These are phyloP conservation scores for Bibio marci DNA, from an alignment of 2,888 invertebrate genomes.

Conservation along the genomic window DNA sequence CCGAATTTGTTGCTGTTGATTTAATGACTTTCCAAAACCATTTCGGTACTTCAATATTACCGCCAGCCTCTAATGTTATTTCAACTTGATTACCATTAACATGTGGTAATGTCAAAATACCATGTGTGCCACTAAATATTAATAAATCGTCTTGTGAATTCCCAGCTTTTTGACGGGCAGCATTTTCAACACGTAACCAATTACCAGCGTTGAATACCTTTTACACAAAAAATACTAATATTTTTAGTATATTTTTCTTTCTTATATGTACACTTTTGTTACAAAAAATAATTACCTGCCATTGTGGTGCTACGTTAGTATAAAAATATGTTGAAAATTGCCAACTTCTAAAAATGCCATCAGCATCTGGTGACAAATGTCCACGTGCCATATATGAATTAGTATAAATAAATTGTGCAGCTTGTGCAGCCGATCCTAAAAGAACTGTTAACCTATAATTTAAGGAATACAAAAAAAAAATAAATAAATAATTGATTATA, in stretches of 20 bases:
- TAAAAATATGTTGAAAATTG: conserved; percentile 32
- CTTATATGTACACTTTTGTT: neutral
- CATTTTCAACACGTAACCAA: conserved; percentile 29
- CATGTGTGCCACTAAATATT: conserved; percentile 29
- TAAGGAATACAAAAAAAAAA: too few relatives aligned
- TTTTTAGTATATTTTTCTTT: neutral
- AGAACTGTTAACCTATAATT: conserved; percentile 20
- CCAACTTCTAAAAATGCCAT: conserved; percentile 29
- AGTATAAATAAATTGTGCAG: conserved; percentile 18
- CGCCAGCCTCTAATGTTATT: conserved; percentile 23
- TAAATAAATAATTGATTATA: too few relatives aligned
- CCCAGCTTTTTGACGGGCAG: conserved; percentile 23
- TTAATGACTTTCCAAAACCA: conserved; percentile 31
- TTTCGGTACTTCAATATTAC: conserved; percentile 27
- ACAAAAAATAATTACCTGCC: conserved; percentile 21
- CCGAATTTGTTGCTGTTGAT: conserved; percentile 19
- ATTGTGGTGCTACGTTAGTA: conserved; percentile 32
- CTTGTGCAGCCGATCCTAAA: conserved; percentile 16
- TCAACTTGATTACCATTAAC: conserved; percentile 15
- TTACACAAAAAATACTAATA: conserved; percentile 13
- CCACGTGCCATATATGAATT: conserved; percentile 26
- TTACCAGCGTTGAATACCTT: conserved; percentile 29
- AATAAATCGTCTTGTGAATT: conserved; percentile 18
- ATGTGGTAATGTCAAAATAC: conserved; percentile 23
- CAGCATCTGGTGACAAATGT: conserved; percentile 32